phyloP scores from a whole-genome alignment of 2,797 vertebrate species.

The Enteromius mattozi region DNA sequence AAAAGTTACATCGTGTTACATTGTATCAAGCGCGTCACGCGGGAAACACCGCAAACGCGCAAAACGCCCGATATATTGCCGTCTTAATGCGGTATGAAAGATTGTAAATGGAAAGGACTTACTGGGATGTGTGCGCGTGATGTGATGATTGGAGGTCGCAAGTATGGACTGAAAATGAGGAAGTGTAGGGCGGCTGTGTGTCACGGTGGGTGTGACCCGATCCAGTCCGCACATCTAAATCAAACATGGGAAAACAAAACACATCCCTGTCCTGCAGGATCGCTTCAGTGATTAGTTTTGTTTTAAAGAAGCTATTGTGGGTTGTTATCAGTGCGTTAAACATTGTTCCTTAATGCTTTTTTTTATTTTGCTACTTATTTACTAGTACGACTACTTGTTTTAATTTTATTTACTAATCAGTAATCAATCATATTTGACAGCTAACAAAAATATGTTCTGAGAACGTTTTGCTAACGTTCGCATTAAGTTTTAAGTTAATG shows the following conservation, averaged over 20 bases:
- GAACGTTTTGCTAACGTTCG: background rate
- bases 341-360: background rate
- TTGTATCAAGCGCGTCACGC: background rate
- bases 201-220: constrained; percentile 25
- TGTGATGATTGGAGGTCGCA: background rate
- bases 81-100: background rate
- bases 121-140: background rate
- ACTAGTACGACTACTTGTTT: background rate
- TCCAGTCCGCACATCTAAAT: background rate
- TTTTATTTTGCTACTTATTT: background rate
- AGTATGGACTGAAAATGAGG: background rate
- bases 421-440: background rate
- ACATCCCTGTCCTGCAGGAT: background rate
- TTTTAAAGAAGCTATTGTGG: background rate
- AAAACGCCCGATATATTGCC: background rate
- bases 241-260: background rate
- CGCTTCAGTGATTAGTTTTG: background rate
- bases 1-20: background rate
- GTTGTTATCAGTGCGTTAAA: background rate
- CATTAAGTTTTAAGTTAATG: background rate
- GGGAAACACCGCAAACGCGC: background rate
- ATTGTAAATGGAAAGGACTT: background rate
- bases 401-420: background rate
- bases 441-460: background rate
- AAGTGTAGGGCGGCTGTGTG: constrained; percentile 23